phyloP scores from a whole-genome alignment of 2,797 vertebrate species.

The Allobates femoralis region DNA sequence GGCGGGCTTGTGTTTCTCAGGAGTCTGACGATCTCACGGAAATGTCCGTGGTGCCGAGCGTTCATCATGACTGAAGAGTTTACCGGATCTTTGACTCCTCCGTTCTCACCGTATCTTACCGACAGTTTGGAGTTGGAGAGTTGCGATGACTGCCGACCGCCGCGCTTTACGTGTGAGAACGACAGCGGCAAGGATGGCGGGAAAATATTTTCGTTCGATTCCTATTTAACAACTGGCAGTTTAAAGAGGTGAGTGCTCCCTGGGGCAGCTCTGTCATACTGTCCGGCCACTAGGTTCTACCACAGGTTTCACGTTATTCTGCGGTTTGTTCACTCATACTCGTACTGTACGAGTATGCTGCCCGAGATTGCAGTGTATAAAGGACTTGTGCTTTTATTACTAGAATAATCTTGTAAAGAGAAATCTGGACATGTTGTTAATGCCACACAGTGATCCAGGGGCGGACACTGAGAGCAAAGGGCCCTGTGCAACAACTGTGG shows the following conservation, averaged over 20 bases:
- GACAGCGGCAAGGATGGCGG: constrained; percentile 74
- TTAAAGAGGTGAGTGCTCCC: constrained; percentile 83
- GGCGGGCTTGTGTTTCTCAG: background rate
- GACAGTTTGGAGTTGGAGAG: constrained; percentile 79
- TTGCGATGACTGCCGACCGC: constrained; percentile 72
- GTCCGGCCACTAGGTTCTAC: background rate
- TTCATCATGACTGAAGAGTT: constrained; percentile 82
- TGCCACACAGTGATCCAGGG: no score
- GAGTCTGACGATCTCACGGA: background rate
- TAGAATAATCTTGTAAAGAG: no score
- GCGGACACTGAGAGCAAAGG: no score
- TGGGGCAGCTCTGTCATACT: no score
- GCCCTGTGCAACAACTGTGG: no score
- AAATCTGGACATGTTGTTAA: no score
- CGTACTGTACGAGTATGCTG: no score
- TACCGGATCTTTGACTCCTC: constrained; percentile 77
- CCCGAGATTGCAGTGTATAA: no score
- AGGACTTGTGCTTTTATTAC: no score
- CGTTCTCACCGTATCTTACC: constrained; percentile 78
- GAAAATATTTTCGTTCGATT: constrained; percentile 78
- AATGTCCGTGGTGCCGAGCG: background rate
- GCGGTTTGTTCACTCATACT: no score
- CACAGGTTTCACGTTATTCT: no score
- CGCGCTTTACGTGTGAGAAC: constrained; percentile 86
- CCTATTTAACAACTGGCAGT: constrained; percentile 84